Conservation (phyloP, 1,140 invertebrate species). For the Drosophila jambulina region DNA sequence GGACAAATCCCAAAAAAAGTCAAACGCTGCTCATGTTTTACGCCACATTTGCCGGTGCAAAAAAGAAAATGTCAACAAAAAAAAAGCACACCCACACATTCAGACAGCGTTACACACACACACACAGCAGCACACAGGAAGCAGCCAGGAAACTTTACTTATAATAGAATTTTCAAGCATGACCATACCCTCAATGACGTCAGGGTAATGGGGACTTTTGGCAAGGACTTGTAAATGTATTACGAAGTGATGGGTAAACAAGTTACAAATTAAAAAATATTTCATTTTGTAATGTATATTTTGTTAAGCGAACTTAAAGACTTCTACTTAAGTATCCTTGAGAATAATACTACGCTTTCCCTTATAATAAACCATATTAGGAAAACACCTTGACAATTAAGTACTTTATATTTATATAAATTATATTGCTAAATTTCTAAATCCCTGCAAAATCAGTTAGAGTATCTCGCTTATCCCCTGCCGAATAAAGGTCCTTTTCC, state of each 20-base stretch:
- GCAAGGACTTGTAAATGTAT: neutral
- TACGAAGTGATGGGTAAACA: too few species aligned
- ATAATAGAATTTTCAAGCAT: conserved; percentile 79
- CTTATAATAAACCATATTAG: too few species aligned
- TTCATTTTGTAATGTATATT: too few species aligned
- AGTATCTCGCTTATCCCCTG: neutral
- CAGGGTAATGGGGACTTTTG: conserved; percentile 14
- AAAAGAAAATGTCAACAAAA: conserved; percentile 55
- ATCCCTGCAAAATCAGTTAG: neutral
- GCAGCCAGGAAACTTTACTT: conserved; percentile 66
- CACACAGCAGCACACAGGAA: conserved; percentile 26
- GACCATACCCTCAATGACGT: conserved; percentile 30
- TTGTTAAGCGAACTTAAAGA: neutral
- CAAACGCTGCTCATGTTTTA: conserved; percentile 63
- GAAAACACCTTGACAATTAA: too few species aligned
- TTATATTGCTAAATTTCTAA: neutral
- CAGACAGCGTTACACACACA: conserved; percentile 15
- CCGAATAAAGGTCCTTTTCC: neutral
- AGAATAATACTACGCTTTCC: neutral
- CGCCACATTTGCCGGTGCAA: conserved; percentile 51
- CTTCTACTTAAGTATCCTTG: neutral
- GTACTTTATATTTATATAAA: too few species aligned
- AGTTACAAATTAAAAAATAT: too few species aligned
- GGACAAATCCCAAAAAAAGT: conserved; percentile 48
- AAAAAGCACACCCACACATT: conserved; percentile 11